Base-by-base conservation (phyloP, 2,888 invertebrate genomes). In the Stenurella melanura region DNA sequence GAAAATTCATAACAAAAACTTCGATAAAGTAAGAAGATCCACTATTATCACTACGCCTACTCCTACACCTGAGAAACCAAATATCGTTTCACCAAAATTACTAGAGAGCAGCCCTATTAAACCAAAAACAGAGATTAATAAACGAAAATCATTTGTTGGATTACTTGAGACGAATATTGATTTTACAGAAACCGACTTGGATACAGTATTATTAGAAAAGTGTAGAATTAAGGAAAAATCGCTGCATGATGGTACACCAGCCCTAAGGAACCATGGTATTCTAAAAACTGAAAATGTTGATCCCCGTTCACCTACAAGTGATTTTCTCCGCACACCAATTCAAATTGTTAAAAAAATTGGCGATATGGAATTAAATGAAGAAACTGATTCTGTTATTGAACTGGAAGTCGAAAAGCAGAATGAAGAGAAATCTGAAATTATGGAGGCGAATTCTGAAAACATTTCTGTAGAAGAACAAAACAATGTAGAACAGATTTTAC, bases 151-250 rank as follows among this genome's bases (percentile, higher is more conserved):
- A 77, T 90, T 90, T 60, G 89, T 89, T 26, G 89, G 89, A 58
- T 86, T 93, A 54, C 87, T 93, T 78, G 93, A 93, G 89, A 93
- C 93, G 19, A 92, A 93, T 87, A 91, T 93, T 88, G 93, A 93
- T 83, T 93, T 90, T 88, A 86, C 91, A 42, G 92, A 92, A 86
- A 90, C 90, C 26, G 87, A 90, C 85, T 83, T 90, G 57, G 90
- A 90, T 85, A 83, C 71, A 50, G 87, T 87, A 18, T 78, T 86
- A 54, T 79, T 84, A 76, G 80, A 83, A 70, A 84, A 85, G 78
- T 80, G 60, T 69, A 78, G 75, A 73, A 74, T 71, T 60, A 80
- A 73, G 75, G 26, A 64, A 70, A 74, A 63, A 69, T 69, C 78
- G 9, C 57, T 77, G 0, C 75, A 63, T 60, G 74, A 77, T 60